These are phyloP conservation scores for Cepaea nemoralis DNA, from an alignment of 1,140 invertebrate species.

Conservation along the genomic window DNA sequence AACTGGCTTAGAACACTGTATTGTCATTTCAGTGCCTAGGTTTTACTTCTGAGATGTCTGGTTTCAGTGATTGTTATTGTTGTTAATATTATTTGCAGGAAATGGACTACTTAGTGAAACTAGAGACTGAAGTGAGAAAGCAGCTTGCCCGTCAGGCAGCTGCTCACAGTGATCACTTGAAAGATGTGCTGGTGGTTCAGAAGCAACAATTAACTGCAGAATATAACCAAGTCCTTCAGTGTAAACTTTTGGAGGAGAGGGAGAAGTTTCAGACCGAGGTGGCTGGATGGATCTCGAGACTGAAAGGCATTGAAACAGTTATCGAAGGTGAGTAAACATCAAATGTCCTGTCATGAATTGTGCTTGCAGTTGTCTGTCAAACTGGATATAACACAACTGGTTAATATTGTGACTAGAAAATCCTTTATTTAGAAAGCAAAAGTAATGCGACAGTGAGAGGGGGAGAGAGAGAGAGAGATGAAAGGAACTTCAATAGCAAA, in stretches of 20 bases:
- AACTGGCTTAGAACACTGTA: too few relatives aligned
- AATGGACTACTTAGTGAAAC: slow-evolving; percentile 76
- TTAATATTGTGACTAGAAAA: too few relatives aligned
- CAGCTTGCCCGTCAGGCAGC: slow-evolving; percentile 85
- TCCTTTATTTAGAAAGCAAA: too few relatives aligned
- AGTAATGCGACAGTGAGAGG: too few relatives aligned
- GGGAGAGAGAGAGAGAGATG: too few relatives aligned
- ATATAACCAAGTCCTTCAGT: slow-evolving; percentile 77
- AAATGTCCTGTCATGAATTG: too few relatives aligned
- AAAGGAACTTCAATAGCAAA: too few relatives aligned
- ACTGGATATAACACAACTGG: too few relatives aligned
- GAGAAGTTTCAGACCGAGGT: slow-evolving; percentile 82
- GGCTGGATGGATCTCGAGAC: slow-evolving; percentile 84
- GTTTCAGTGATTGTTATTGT: background rate
- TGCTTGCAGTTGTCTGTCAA: too few relatives aligned
- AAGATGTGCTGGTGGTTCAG: slow-evolving; percentile 80
- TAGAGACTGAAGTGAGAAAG: slow-evolving; percentile 82
- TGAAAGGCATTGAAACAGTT: slow-evolving; percentile 89
- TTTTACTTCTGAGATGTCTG: too few relatives aligned
- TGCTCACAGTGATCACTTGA: slow-evolving; percentile 86
- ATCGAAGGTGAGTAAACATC: slow-evolving; percentile 83
- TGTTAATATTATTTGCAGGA: slow-evolving; percentile 71
- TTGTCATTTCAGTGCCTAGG: too few relatives aligned
- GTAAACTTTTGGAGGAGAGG: slow-evolving; percentile 77
- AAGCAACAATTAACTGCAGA: slow-evolving; percentile 79